Percentiles rank a stretch among this genome's conserved stretches.
phyloP scores from a whole-genome alignment of 2,113 vertebrate species.

The Cacatua alba region DNA sequence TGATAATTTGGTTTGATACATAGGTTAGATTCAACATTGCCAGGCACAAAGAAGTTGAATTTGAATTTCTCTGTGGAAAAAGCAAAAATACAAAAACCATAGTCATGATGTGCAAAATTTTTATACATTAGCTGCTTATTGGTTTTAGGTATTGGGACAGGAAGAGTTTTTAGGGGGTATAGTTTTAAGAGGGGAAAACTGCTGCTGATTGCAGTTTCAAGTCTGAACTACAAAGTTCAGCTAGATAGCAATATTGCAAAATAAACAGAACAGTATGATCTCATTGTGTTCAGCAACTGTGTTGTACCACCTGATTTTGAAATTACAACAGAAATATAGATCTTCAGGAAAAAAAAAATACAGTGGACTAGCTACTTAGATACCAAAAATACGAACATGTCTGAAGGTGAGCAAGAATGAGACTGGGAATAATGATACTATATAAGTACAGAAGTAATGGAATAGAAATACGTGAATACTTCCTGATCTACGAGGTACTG shows the following conservation, averaged over 20 bases:
- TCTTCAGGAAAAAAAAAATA: background rate
- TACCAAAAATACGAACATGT: background rate
- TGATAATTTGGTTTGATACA: slow-evolving; percentile 81
- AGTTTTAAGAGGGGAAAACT: background rate
- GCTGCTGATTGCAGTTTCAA: background rate
- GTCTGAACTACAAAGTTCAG: background rate
- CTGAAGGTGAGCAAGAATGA: background rate
- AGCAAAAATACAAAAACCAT: background rate
- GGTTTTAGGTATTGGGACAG: background rate
- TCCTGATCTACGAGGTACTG: background rate
- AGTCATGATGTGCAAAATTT: background rate
- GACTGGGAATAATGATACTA: background rate
- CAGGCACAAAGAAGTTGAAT: slow-evolving; percentile 87
- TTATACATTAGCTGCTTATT: background rate
- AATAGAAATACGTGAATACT: background rate
- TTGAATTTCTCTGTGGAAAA: slow-evolving; percentile 76
- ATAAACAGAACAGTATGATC: background rate
- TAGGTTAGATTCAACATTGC: slow-evolving; percentile 89
- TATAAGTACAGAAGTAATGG: background rate
- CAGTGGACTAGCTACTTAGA: background rate
- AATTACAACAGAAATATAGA: background rate
- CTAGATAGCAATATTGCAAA: background rate
- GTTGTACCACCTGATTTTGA: background rate
- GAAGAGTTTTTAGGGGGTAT: background rate
- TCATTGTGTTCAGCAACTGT: background rate